Conservation (phyloP, 2,888 invertebrate genomes). For the Sinopyrophorus schimmeli region DNA sequence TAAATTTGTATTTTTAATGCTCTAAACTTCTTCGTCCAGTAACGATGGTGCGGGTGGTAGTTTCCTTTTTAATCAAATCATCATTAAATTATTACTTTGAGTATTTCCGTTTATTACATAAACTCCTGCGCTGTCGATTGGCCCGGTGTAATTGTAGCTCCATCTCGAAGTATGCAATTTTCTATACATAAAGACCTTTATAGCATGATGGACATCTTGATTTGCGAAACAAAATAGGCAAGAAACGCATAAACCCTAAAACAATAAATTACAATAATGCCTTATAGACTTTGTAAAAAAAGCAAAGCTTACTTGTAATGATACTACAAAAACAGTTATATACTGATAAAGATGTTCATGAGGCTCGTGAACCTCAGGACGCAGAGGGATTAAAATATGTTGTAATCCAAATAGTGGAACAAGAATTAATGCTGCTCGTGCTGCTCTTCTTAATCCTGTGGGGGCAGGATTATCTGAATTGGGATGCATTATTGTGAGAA, state of each 20-base stretch:
- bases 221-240: constrained; percentile 76
- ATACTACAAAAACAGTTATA: constrained; percentile 67
- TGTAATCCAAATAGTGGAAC: constrained; percentile 79
- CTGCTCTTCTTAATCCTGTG: constrained; percentile 65
- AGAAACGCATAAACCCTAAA: constrained; percentile 71
- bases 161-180: constrained; percentile 45
- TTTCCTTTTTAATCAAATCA: constrained; percentile 44
- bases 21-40: too few species aligned
- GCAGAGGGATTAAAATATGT: constrained; percentile 69
- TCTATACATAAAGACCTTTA: constrained; percentile 56
- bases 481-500: constrained; percentile 66
- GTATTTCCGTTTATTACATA: constrained; percentile 48
- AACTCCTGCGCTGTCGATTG: constrained; percentile 48
- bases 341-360: constrained; percentile 67
- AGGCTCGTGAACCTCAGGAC: constrained; percentile 62
- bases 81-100: constrained; percentile 43
- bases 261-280: neutral
- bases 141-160: constrained; percentile 47
- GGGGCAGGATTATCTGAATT: constrained; percentile 65
- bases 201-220: constrained; percentile 67
- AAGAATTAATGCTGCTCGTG: constrained; percentile 71
- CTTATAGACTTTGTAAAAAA: neutral
- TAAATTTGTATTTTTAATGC: too few species aligned
- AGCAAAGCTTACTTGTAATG: constrained; percentile 64
- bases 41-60: too few species aligned